Evolutionary conservation across 2,888 invertebrate species (phyloP).

Genomic region (Agrotis segetum): DNA sequence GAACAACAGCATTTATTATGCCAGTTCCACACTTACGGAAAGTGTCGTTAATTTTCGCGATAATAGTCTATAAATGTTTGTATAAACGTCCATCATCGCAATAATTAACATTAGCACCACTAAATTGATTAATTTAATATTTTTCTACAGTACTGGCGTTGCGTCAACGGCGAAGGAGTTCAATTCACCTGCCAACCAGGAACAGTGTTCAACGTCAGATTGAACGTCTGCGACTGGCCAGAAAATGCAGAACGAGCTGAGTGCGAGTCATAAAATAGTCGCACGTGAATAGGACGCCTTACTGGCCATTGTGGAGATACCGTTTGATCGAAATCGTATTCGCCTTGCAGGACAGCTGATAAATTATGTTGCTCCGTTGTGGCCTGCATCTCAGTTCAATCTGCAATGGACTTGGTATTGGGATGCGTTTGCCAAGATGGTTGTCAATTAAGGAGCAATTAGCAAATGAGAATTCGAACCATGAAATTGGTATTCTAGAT

Average conservation of each 20-base stretch:
- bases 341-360: slow-evolving; percentile 49
- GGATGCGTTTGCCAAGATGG: slow-evolving; percentile 6
- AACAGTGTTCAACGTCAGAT: slow-evolving; percentile 93
- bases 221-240: slow-evolving; percentile 96
- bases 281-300: slow-evolving; percentile 43
- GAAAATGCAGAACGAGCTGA: slow-evolving; percentile 92
- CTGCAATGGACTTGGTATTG: slow-evolving; percentile 12
- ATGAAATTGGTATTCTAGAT: background rate
- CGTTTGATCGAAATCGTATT: slow-evolving; percentile 57
- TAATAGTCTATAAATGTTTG: no score
- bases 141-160: slow-evolving; percentile 94
- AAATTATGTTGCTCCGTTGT: slow-evolving; percentile 39
- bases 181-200: slow-evolving; percentile 94
- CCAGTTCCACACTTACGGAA: no score
- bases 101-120: no score
- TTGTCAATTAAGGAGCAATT: slow-evolving; percentile 27
- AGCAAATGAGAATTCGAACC: slow-evolving; percentile 24
- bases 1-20: no score
- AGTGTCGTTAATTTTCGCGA: no score
- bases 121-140: no score
- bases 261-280: slow-evolving; percentile 80
- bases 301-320: slow-evolving; percentile 47
- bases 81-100: no score
- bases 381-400: slow-evolving; percentile 34
- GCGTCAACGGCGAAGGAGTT: slow-evolving; percentile 94